Conservation (phyloP, 1,140 invertebrate species). For the Paraescarpia echinospica region DNA sequence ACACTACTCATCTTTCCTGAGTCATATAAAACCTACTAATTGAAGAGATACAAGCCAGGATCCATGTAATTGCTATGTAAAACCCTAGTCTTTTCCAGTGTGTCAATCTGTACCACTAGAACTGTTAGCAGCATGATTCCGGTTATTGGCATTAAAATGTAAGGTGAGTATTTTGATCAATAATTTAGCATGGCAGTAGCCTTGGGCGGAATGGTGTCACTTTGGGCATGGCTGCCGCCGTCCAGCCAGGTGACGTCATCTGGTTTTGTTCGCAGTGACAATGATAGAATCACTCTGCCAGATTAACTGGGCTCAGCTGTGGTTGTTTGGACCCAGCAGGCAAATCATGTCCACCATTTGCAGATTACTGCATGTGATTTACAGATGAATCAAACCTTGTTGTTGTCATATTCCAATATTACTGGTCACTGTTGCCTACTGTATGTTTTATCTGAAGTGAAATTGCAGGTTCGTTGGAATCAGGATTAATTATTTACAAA, state of each 20-base stretch:
- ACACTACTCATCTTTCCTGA: too few species aligned
- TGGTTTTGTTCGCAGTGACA: not conserved
- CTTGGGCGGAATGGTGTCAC: not conserved
- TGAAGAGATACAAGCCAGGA: too few species aligned
- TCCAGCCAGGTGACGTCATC: not conserved
- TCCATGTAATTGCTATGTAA: too few species aligned
- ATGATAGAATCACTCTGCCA: not conserved
- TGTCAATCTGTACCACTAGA: not conserved
- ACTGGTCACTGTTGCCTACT: not conserved
- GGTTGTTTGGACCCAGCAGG: not conserved
- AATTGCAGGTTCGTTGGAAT: not conserved
- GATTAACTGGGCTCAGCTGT: not conserved
- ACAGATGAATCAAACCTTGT: not conserved
- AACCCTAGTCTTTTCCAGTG: too few species aligned
- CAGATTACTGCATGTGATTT: not conserved
- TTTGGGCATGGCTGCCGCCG: not conserved
- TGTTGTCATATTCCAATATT: not conserved
- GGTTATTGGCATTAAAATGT: not conserved
- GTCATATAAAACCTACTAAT: too few species aligned
- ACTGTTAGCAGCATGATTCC: not conserved
- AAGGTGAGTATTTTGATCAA: slow-evolving; percentile 9
- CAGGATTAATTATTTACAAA: slow-evolving; percentile 16
- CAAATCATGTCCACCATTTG: not conserved
- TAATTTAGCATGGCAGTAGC: not conserved
- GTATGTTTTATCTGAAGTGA: not conserved